phyloP scores from a whole-genome alignment of 1,140 invertebrate species.

The Drosophila leontia region DNA sequence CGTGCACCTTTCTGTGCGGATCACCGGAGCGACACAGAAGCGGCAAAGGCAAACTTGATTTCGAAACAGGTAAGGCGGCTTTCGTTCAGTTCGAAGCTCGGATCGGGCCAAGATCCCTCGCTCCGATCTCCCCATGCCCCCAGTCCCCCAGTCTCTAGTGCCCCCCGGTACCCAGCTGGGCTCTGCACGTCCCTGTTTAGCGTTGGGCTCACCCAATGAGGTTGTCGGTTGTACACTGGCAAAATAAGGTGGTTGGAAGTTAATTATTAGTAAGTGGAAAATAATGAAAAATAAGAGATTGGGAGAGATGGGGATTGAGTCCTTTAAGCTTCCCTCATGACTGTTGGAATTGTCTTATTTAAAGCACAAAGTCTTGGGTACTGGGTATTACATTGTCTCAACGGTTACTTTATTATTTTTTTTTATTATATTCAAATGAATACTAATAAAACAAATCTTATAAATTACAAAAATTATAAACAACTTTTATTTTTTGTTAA shows the following conservation, averaged over 20 bases:
- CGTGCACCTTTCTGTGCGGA: constrained; percentile 82
- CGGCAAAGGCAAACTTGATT: constrained; percentile 81
- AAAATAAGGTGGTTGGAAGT: background rate
- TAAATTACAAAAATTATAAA: too few relatives aligned
- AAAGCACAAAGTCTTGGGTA: too few relatives aligned
- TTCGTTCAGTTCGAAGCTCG: constrained; percentile 73
- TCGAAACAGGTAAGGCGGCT: constrained; percentile 81
- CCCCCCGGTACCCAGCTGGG: constrained; percentile 22
- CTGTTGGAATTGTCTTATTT: too few relatives aligned
- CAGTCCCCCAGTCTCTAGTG: constrained; percentile 16
- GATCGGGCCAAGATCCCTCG: constrained; percentile 23
- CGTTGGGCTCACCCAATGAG: constrained; percentile 58
- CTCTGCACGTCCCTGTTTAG: constrained; percentile 24
- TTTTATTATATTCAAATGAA: too few relatives aligned
- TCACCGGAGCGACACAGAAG: constrained; percentile 81
- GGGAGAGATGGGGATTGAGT: too few relatives aligned
- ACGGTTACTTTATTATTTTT: too few relatives aligned
- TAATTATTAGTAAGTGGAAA: background rate
- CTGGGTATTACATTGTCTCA: too few relatives aligned
- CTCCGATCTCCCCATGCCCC: constrained; percentile 26
- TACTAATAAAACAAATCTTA: too few relatives aligned
- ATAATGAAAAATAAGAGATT: background rate
- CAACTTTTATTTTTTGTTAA: too few relatives aligned
- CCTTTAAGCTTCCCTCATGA: too few relatives aligned
- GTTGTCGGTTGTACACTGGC: constrained; percentile 48